These are phyloP conservation scores for Melospiza georgiana DNA, from an alignment of 2,113 vertebrate genomes.

Conservation along the genomic window DNA sequence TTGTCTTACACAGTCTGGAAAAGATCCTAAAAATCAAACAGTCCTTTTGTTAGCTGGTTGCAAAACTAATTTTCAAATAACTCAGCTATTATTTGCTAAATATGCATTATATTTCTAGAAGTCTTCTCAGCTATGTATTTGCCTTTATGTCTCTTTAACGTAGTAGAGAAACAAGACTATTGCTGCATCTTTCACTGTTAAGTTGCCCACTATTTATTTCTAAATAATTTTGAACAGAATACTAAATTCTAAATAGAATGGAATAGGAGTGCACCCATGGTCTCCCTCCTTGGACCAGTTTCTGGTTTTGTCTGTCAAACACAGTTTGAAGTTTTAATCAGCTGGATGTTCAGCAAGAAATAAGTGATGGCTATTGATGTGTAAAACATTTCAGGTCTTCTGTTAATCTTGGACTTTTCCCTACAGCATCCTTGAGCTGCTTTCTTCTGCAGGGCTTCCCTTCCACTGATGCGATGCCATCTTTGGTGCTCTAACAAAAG, in stretches of 20 bases:
- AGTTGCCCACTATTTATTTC: neutral
- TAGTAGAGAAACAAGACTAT: neutral
- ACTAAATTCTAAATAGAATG: neutral
- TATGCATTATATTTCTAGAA: neutral
- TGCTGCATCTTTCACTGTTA: neutral
- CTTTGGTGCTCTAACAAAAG: conserved; percentile 42
- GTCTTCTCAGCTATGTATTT: neutral
- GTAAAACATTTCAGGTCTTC: neutral
- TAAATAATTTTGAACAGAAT: neutral
- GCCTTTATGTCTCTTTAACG: neutral
- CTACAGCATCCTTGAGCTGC: neutral
- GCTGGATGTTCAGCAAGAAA: neutral
- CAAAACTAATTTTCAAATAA: neutral
- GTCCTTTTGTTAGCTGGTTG: neutral
- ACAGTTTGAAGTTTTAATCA: neutral
- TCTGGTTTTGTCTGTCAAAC: neutral
- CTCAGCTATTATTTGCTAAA: neutral
- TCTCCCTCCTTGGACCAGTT: neutral
- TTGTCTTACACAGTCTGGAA: neutral
- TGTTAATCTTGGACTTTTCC: neutral
- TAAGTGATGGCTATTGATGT: neutral
- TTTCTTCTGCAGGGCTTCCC: neutral
- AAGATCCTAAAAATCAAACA: neutral
- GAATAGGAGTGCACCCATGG: neutral
- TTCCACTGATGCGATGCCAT: neutral